These are phyloP conservation scores for Aphyosemion australe DNA, from an alignment of 2,113 vertebrate species.

Conservation along the genomic window DNA sequence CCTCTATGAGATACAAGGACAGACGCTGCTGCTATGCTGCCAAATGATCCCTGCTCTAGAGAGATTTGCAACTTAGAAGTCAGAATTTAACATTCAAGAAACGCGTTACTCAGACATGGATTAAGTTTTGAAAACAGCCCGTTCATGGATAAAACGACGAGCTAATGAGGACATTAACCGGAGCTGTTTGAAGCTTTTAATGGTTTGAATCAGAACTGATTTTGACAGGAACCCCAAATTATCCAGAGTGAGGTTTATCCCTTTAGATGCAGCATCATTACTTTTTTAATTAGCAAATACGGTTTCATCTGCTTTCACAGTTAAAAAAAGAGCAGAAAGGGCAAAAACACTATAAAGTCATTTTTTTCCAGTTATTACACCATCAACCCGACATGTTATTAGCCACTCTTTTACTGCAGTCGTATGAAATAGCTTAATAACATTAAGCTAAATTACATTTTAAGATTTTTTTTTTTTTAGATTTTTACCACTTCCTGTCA, in stretches of 20 bases:
- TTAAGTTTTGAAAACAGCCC: background rate
- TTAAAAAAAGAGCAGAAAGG: background rate
- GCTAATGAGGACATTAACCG: slow-evolving; percentile 13
- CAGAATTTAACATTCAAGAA: slow-evolving; percentile 10
- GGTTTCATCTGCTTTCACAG: background rate
- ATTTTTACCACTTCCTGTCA: background rate
- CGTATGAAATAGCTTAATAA: too few species aligned
- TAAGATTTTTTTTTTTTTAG: background rate
- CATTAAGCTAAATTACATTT: background rate
- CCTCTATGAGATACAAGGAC: slow-evolving; percentile 42
- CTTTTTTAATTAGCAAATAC: background rate
- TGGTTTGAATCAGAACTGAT: background rate
- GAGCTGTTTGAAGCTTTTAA: background rate
- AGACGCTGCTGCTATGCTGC: slow-evolving; percentile 34
- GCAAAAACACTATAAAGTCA: too few species aligned
- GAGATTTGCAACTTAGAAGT: slow-evolving; percentile 25
- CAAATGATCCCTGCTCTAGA: slow-evolving; percentile 3
- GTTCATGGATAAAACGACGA: background rate
- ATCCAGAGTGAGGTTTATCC: slow-evolving; percentile 1
- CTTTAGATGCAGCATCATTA: background rate
- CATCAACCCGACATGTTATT: too few species aligned
- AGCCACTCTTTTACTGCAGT: too few species aligned
- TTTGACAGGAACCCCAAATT: slow-evolving; percentile 6
- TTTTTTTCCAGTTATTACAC: too few species aligned
- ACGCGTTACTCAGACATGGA: background rate